A percentile compares a stretch with the other conserved stretches of the same genome.
These are phyloP conservation scores for Ligdia adustata DNA, from an alignment of 2,888 invertebrate genomes.

Conservation along the genomic window DNA sequence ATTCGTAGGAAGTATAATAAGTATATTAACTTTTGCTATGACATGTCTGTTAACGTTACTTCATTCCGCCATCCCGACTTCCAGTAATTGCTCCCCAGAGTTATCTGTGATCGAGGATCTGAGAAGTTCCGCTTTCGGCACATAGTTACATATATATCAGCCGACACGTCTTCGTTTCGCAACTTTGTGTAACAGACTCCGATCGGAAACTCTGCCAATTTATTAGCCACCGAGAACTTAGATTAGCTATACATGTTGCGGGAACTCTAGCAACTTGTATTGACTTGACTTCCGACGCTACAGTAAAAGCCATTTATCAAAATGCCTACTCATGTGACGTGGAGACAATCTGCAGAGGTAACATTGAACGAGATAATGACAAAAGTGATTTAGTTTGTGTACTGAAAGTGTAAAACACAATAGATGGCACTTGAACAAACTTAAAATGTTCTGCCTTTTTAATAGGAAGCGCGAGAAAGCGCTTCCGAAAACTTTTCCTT, in stretches of 20 bases:
- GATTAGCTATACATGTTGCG: constrained; percentile 46
- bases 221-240: constrained; percentile 52
- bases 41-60: constrained; percentile 1
- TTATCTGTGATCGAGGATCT: constrained; percentile 46
- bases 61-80: constrained; percentile 12
- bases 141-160: constrained; percentile 40
- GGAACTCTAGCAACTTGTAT: constrained; percentile 27
- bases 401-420: no score
- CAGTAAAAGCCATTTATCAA: constrained; percentile 15
- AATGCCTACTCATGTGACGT: not conserved
- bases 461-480: constrained; percentile 9
- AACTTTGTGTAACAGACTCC: constrained; percentile 48
- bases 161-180: constrained; percentile 45
- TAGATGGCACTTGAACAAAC: no score
- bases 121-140: constrained; percentile 50
- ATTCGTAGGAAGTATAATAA: not conserved
- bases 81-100: constrained; percentile 46
- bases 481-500: constrained; percentile 21
- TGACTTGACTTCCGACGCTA: constrained; percentile 16
- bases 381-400: constrained; percentile 1
- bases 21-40: not conserved
- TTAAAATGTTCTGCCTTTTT: constrained; percentile 10
- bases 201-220: constrained; percentile 61
- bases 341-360: not conserved
- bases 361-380: constrained; percentile 1